Conservation (phyloP, 2,797 vertebrate genomes). For the Cossypha niveicapilla region DNA sequence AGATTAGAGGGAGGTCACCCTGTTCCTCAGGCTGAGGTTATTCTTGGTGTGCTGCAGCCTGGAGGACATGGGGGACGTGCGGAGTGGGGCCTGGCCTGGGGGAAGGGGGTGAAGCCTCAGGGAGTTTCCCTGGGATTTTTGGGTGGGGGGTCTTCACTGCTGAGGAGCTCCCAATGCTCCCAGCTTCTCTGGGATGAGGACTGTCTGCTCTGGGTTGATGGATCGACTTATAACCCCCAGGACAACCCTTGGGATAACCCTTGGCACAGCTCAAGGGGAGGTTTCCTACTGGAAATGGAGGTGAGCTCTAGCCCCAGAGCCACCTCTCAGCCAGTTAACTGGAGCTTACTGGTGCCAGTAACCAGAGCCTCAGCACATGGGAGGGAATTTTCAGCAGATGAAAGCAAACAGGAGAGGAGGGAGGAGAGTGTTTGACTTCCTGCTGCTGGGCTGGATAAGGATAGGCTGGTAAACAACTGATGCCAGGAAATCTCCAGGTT, state of each 20-base stretch:
- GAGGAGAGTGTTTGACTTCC: background rate
- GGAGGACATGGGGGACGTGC: constrained; percentile 22
- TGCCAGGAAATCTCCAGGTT: background rate
- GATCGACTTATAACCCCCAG: accelerated
- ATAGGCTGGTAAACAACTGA: background rate
- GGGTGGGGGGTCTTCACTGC: background rate
- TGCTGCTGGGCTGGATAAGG: background rate
- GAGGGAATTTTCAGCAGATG: background rate
- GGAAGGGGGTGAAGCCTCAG: background rate
- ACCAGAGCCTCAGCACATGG: accelerated
- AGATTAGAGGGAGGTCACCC: constrained; percentile 44
- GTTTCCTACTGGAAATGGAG: background rate
- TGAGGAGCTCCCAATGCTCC: background rate
- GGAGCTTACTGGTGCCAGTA: background rate
- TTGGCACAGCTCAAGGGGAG: accelerated
- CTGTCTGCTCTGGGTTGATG: accelerated
- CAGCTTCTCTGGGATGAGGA: background rate
- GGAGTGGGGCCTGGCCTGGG: accelerated
- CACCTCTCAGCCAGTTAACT: background rate
- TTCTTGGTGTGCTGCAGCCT: background rate
- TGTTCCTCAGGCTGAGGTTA: background rate
- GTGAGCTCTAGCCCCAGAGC: background rate
- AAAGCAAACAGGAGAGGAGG: constrained; percentile 3
- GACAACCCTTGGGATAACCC: background rate
- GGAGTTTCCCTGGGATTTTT: background rate